Percentiles rank a stretch among this genome's conserved stretches.
phyloP scores from a whole-genome alignment of 2,113 vertebrate species.

The Nannospalax galili region DNA sequence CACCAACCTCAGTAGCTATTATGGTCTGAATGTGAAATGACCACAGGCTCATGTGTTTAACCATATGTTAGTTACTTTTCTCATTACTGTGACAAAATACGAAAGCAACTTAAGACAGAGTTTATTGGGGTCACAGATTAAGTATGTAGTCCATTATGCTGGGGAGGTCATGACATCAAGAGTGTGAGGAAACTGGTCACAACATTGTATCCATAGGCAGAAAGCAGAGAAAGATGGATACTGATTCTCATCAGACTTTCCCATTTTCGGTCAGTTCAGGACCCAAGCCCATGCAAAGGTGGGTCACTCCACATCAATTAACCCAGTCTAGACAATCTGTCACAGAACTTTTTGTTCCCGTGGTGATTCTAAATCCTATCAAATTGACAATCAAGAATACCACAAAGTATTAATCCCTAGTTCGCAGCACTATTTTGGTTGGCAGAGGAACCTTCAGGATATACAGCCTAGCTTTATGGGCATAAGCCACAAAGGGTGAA shows the following conservation, averaged over 20 bases:
- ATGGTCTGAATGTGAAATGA: neutral
- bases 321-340: neutral
- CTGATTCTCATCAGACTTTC: neutral
- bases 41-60: neutral
- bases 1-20: neutral
- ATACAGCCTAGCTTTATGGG: too few relatives aligned
- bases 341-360: neutral
- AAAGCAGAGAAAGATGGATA: neutral
- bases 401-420: neutral
- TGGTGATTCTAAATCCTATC: neutral
- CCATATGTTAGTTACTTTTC: neutral
- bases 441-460: neutral
- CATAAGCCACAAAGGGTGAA: neutral
- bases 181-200: neutral
- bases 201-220: neutral
- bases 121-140: neutral
- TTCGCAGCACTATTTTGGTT: neutral
- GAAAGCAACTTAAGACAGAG: neutral
- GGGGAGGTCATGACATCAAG: neutral
- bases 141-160: neutral
- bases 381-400: neutral
- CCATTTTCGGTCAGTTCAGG: neutral
- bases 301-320: neutral
- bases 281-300: neutral
- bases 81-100: neutral